Conservation (phyloP, 1,140 invertebrate species). For the Zaprionus ornatus region DNA sequence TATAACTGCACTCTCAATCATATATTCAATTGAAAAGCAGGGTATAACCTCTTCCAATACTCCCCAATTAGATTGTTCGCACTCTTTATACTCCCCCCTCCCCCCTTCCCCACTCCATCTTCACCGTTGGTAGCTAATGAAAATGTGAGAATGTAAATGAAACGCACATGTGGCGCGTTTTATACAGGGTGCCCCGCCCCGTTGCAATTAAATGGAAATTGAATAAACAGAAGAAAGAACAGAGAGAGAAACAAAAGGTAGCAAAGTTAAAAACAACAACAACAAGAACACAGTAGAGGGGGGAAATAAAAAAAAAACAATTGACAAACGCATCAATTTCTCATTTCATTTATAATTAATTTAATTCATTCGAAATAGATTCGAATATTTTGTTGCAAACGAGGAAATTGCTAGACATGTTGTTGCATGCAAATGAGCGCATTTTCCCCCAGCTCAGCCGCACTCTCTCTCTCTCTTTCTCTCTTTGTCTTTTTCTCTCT, state of each 20-base stretch:
- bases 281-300: background rate
- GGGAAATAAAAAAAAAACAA: conserved; percentile 1
- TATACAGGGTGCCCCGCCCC: conserved; percentile 7
- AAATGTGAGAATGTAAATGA: conserved; percentile 30
- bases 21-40: background rate
- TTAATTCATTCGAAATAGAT: conserved; percentile 51
- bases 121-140: conserved; percentile 3
- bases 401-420: conserved; percentile 31
- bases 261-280: conserved; percentile 1
- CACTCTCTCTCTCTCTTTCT: background rate
- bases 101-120: background rate
- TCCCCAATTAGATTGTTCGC: background rate
- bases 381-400: conserved; percentile 32
- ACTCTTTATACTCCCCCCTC: background rate
- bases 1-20: too few species aligned
- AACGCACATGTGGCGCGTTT: background rate
- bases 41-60: background rate
- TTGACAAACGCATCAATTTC: conserved; percentile 42
- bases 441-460: conserved; percentile 7
- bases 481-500: conserved; percentile 29
- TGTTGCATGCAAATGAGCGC: conserved; percentile 52
- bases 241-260: background rate
- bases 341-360: conserved; percentile 57
- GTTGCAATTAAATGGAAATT: conserved; percentile 16
- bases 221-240: background rate